Evolutionary conservation across 2,888 invertebrate genomes (phyloP).

Genomic region (Gymnoscelis rufifasciata): DNA sequence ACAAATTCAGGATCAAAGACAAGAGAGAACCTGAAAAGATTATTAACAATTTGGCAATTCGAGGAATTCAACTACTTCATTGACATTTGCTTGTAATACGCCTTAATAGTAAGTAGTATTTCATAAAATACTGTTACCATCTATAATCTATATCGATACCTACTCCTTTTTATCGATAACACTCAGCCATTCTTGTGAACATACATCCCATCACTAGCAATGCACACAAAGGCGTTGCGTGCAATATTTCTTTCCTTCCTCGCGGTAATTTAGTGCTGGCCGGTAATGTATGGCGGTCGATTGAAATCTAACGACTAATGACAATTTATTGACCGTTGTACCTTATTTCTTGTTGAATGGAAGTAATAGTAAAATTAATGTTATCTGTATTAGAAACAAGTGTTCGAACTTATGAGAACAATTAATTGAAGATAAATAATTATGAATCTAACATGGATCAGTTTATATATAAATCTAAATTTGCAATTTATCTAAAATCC

Average conservation of each 20-base stretch:
- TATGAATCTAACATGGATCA: no score
- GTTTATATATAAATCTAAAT: no score
- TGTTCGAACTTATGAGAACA: no score
- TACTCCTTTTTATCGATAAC: background rate
- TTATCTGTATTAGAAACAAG: no score
- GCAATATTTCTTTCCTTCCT: constrained; percentile 69
- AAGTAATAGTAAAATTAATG: background rate
- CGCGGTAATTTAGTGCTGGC: constrained; percentile 46
- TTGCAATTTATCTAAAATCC: no score
- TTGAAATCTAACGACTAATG: constrained; percentile 64
- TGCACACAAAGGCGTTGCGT: constrained; percentile 49
- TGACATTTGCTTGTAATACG: no score
- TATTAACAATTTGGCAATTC: no score
- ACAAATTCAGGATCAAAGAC: no score
- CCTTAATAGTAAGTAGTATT: background rate
- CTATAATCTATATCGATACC: background rate
- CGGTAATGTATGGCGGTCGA: constrained; percentile 44
- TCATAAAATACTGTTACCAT: background rate
- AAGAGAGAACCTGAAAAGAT: no score
- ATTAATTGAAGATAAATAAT: no score
- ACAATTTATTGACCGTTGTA: constrained; percentile 49
- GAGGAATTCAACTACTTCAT: no score
- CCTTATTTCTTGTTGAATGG: background rate
- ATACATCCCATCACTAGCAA: constrained; percentile 38
- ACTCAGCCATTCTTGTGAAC: background rate